Percentiles rank a stretch among this genome's conserved stretches.
Conservation (phyloP, 1,140 invertebrate species). For the Sipha flava region DNA sequence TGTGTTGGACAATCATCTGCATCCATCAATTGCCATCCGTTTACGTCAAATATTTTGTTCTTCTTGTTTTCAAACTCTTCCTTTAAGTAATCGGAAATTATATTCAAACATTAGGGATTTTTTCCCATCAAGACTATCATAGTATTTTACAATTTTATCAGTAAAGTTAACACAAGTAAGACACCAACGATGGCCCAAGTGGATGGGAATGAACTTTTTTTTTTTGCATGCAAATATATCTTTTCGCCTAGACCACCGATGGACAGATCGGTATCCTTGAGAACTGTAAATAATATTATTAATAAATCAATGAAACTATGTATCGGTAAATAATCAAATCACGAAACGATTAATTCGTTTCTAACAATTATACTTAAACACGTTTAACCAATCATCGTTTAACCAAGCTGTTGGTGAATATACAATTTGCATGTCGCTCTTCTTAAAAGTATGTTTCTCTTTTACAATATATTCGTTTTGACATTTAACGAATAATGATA, state of each 20-base stretch:
- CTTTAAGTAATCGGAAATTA: slow-evolving; percentile 63
- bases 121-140: slow-evolving; percentile 84
- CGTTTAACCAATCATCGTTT: slow-evolving; percentile 23
- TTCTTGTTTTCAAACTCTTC: slow-evolving; percentile 85
- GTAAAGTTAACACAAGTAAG: slow-evolving; percentile 81
- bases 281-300: background rate
- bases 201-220: slow-evolving; percentile 82
- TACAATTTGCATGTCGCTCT: background rate
- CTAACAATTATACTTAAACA: background rate
- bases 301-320: background rate
- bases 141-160: slow-evolving; percentile 70
- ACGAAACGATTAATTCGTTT: background rate
- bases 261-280: slow-evolving; percentile 15
- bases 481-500: background rate
- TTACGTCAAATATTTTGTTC: slow-evolving; percentile 59
- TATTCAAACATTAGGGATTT: slow-evolving; percentile 63
- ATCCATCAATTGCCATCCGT: slow-evolving; percentile 53
- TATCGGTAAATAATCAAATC: background rate
- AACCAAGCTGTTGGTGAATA: background rate
- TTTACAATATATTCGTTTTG: background rate
- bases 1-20: slow-evolving; percentile 45
- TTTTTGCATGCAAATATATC: slow-evolving; percentile 82
- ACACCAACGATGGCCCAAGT: slow-evolving; percentile 94
- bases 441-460: slow-evolving; percentile 4
- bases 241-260: slow-evolving; percentile 42